A percentile compares a stretch with the other conserved stretches of the same genome.
phyloP scores from a whole-genome alignment of 2,888 invertebrate species.

The Machimus rusticus region DNA sequence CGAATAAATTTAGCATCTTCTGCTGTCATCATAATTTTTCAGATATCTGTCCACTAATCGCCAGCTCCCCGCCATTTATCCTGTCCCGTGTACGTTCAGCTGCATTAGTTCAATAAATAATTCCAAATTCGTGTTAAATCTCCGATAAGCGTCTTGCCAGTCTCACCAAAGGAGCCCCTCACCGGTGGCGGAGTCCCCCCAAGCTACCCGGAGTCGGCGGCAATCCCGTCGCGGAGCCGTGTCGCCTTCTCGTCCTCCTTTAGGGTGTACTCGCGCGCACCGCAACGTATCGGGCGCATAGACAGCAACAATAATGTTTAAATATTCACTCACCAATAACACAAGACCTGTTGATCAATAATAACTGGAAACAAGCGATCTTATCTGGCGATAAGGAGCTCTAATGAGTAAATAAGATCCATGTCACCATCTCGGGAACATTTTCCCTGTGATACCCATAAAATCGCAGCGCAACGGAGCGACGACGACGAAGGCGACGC shows the following conservation, averaged over 20 bases:
- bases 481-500: not conserved
- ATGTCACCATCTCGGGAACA: slow-evolving; percentile 42
- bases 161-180: not conserved
- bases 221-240: not conserved
- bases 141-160: slow-evolving; percentile 31
- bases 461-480: slow-evolving; percentile 24
- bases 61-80: slow-evolving; percentile 34
- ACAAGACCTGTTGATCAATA: slow-evolving; percentile 47
- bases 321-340: slow-evolving; percentile 45
- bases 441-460: slow-evolving; percentile 42
- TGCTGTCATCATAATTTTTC: slow-evolving; percentile 38
- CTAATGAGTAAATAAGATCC: slow-evolving; percentile 47
- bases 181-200: not conserved
- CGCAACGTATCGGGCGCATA: slow-evolving; percentile 18
- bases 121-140: slow-evolving; percentile 40
- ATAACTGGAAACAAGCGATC: slow-evolving; percentile 46
- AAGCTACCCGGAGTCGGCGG: not conserved
- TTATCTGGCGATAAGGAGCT: slow-evolving; percentile 41
- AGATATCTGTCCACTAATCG: slow-evolving; percentile 31
- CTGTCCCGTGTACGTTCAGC: slow-evolving; percentile 10
- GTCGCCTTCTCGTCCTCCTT: not conserved
- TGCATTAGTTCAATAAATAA: slow-evolving; percentile 41
- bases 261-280: not conserved
- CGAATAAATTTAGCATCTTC: slow-evolving; percentile 32
- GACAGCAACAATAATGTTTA: slow-evolving; percentile 44